Evolutionary conservation across 1,140 invertebrate species (phyloP), one percentile per base, ranked within the genome.

Genomic region (Portunus trituberculatus): DNA sequence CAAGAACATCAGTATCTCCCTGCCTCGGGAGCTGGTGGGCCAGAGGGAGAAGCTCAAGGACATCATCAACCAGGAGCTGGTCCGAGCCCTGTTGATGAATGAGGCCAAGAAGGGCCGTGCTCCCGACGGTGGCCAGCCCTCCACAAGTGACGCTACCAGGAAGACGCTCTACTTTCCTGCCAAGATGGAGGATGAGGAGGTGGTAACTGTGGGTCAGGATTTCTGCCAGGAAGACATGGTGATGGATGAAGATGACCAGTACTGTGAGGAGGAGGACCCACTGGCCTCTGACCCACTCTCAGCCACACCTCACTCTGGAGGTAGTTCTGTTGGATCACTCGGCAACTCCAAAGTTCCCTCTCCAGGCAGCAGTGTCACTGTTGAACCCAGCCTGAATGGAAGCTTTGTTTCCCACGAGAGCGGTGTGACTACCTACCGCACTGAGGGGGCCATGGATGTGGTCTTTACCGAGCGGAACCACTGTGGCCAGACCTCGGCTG

Each of bases 61-160:
- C 76, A 94, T 96, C 29, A 96, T 96, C 67, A 95, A 95, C 59
- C 93, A 95, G 92, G 96, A 95, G 48, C 84, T 96, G 29, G 93
- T 95, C 32, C 86, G 96, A 48, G 96, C 95, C 86, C 93, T 96
- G 31, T 93, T 96, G 29, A 93, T 96, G 88, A 96, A 96, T 87
- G 96, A 96, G 88, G 93, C 84, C n/a, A 88, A 94, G 59, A 94
- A 95, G 29, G 31, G 88, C 25, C 59, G 31, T 16, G 59, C 95
- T 32, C 28, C 25, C 16, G 31, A 45, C 16, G 46, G 86, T 83
- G 31, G 76, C 31, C 91, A 93, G 59, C 94, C 94, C 10, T 93
- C 94, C 87, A 95, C 94, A 10, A 95, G 94, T 76, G 31, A 45
- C 52, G 83, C 45, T 2, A 86, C 12, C 31, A 94, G 89, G 93